A percentile compares a stretch with the other conserved stretches of the same genome.
Evolutionary conservation across 2,888 invertebrate species (phyloP).

Genomic region (Resseliella maxima): DNA sequence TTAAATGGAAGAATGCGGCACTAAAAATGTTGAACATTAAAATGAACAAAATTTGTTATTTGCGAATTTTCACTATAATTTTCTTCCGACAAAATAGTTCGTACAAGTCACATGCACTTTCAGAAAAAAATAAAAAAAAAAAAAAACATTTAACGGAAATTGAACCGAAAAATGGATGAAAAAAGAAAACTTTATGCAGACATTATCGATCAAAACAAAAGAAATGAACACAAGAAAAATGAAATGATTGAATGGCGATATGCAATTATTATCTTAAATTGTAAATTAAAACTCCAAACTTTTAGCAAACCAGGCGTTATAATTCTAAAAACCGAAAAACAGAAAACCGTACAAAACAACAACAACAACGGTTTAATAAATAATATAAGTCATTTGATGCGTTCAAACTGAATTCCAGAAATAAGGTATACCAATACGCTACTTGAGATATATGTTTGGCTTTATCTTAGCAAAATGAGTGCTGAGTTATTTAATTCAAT

Average conservation of each 20-base stretch:
- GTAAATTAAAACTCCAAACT: conserved; percentile 27
- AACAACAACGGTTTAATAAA: neutral
- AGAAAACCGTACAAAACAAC: neutral
- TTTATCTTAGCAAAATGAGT: neutral
- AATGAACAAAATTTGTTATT: neutral
- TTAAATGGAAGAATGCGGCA: neutral
- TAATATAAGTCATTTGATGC: neutral
- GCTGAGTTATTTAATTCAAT: neutral
- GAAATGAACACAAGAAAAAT: too few species aligned
- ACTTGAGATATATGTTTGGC: neutral
- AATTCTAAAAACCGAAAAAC: conserved; percentile 1
- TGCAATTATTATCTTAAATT: conserved; percentile 3
- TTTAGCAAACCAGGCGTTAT: conserved; percentile 36
- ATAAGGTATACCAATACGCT: too few species aligned
- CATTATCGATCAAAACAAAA: neutral
- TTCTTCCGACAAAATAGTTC: neutral
- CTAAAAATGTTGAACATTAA: neutral
- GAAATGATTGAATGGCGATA: neutral
- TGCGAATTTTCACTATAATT: neutral
- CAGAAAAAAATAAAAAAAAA: neutral
- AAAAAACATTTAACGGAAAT: conserved; percentile 21
- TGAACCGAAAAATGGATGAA: neutral
- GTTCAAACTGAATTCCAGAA: neutral
- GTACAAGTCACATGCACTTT: neutral
- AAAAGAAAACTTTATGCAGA: neutral